Conservation (phyloP, 2,888 invertebrate species). For the Cheilosia urbana region DNA sequence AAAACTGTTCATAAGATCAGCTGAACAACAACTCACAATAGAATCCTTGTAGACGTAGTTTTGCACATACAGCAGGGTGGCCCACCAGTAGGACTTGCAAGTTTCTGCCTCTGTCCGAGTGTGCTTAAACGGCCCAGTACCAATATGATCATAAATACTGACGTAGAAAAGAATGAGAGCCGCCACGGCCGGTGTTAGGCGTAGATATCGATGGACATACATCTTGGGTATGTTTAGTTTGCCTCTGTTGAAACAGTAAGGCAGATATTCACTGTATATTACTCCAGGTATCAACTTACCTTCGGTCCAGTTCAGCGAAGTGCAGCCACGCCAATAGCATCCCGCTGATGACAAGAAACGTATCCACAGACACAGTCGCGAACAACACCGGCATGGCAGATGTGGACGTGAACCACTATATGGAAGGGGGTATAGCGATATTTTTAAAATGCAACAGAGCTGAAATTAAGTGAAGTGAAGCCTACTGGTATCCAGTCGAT, state of each 20-base stretch:
- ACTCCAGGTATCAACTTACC: conserved; percentile 5
- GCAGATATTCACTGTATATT: neutral
- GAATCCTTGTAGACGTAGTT: conserved; percentile 81
- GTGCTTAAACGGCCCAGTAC: conserved; percentile 83
- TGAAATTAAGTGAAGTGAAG: too few species aligned
- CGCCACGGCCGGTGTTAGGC: conserved; percentile 85
- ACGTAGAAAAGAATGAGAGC: conserved; percentile 83
- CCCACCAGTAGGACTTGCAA: conserved; percentile 83
- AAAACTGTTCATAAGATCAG: neutral
- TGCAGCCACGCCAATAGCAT: conserved; percentile 83
- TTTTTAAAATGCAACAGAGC: too few species aligned
- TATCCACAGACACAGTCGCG: conserved; percentile 85
- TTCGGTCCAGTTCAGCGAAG: conserved; percentile 73
- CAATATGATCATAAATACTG: conserved; percentile 83
- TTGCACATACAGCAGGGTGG: conserved; percentile 83
- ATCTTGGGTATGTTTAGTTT: conserved; percentile 78
- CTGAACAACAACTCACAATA: conserved; percentile 76
- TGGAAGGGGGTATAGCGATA: too few species aligned
- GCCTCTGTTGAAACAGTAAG: conserved; percentile 73
- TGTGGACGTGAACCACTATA: conserved; percentile 65
- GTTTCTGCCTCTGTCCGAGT: neutral
- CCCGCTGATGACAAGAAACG: conserved; percentile 86
- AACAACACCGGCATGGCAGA: conserved; percentile 76
- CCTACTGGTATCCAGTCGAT: too few species aligned
- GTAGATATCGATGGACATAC: conserved; percentile 81